A percentile compares a stretch with the other conserved stretches of the same genome.
Conservation (phyloP, 1,140 invertebrate species). For the Musca vetustissima region DNA sequence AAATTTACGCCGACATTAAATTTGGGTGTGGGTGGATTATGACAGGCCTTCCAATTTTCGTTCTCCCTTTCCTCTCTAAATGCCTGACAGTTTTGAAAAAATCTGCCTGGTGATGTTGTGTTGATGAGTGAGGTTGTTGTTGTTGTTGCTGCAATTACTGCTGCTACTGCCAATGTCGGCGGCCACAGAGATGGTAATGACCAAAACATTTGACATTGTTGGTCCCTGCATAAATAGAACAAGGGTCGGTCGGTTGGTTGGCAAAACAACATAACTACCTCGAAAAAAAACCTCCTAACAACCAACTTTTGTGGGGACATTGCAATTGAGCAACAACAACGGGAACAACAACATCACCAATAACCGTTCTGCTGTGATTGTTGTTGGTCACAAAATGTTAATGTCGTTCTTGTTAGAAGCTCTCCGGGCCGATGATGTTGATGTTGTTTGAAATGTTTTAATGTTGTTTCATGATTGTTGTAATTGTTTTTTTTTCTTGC, state of each 20-base stretch:
- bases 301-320: too few relatives aligned
- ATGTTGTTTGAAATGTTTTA: constrained; percentile 23
- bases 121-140: not conserved
- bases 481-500: not conserved
- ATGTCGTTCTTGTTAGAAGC: constrained; percentile 20
- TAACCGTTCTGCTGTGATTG: not conserved
- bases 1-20: constrained; percentile 24
- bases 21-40: constrained; percentile 29
- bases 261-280: constrained; percentile 21
- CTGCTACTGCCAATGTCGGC: too few relatives aligned
- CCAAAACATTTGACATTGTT: not conserved
- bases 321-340: constrained; percentile 13
- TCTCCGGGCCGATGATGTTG: not conserved
- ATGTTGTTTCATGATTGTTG: constrained; percentile 24
- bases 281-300: not conserved
- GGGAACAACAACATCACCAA: not conserved
- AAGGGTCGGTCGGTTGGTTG: constrained; percentile 28
- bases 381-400: constrained; percentile 7
- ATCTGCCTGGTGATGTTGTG: not conserved
- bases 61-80: not conserved
- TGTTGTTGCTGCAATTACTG: not conserved
- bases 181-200: too few relatives aligned
- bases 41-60: constrained; percentile 17
- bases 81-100: not conserved
- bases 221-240: constrained; percentile 40